Base-by-base conservation (phyloP, 2,113 vertebrate species). In the Centropus bengalensis region DNA sequence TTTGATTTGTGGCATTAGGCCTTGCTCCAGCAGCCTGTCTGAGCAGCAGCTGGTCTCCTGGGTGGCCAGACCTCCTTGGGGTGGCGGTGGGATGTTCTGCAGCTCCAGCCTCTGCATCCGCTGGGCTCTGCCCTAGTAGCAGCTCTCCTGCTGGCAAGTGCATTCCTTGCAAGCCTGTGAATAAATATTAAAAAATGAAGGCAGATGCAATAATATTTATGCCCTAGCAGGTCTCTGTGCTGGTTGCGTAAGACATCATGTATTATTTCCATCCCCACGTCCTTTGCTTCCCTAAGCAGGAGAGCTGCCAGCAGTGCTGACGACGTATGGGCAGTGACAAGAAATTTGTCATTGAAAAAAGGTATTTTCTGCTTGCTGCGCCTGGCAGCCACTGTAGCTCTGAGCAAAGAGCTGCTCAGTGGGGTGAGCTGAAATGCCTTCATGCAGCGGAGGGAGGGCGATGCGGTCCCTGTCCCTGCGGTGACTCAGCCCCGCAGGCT, bases 401-500 rank as follows among this genome's bases (percentile, higher is more conserved):
- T 0, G 1, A 30, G 84, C 68, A 22, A 38, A 36, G 58, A 62
- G 69, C 81, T 40, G 84, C 36, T 86, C 38, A 10, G 42, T 22
- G 2, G 70, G 33, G 27, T n/a, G 47, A 45, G 69, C 79, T 24
- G 64, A 69, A 66, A 52, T 19, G 33, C 22, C 23, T 38, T 68
- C 17, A 18, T 0, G 85, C 47, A 45, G 44, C 1, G 0, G 55
- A 38, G 42, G 84, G 82, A 20, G 69, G 22, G 58, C 73, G 74
- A 82, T 38, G 11, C 4, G 36, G 4, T 86, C 20, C 52, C 40
- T 4, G 16, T 28, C 79, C 86, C 27, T 2, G 30, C 10, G 1
- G 70, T 93, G 91, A 92, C 76, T 93, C 90, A 94, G 76, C 49
- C 82, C 59, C 10, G 42, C 66, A 36, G 83, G n/a, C 56, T 4